Conservation (phyloP, 2,113 vertebrate species). For the Tyto alba region DNA sequence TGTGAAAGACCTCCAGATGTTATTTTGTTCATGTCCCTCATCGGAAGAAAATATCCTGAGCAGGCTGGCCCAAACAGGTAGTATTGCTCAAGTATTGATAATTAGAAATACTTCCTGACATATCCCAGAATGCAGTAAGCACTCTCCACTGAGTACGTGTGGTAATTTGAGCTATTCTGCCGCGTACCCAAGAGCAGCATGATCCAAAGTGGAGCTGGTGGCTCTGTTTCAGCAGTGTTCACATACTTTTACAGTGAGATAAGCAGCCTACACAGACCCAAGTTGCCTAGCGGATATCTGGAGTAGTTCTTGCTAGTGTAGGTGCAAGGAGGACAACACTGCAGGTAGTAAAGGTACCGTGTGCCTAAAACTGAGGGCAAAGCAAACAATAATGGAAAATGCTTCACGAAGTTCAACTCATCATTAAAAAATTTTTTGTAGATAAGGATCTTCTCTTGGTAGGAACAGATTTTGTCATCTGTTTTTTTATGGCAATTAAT, state of each 20-base stretch:
- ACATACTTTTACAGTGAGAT: not conserved
- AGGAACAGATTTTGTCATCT: not conserved
- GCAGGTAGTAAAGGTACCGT: not conserved
- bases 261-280: not conserved
- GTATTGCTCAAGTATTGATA: not conserved
- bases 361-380: not conserved
- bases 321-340: not conserved
- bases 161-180: not conserved
- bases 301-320: not conserved
- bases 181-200: not conserved
- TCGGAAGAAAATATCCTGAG: not conserved
- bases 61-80: not conserved
- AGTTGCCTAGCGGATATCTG: not conserved
- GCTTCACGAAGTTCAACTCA: not conserved
- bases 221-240: not conserved
- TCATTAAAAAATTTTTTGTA: not conserved
- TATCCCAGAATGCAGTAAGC: not conserved
- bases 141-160: not conserved
- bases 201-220: not conserved
- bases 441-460: not conserved
- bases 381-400: not conserved
- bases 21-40: not conserved
- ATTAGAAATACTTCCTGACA: not conserved
- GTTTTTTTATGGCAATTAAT: not conserved
- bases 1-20: not conserved